These are phyloP conservation scores for Diogma glabrata DNA, from an alignment of 2,888 invertebrate species.

Conservation along the genomic window DNA sequence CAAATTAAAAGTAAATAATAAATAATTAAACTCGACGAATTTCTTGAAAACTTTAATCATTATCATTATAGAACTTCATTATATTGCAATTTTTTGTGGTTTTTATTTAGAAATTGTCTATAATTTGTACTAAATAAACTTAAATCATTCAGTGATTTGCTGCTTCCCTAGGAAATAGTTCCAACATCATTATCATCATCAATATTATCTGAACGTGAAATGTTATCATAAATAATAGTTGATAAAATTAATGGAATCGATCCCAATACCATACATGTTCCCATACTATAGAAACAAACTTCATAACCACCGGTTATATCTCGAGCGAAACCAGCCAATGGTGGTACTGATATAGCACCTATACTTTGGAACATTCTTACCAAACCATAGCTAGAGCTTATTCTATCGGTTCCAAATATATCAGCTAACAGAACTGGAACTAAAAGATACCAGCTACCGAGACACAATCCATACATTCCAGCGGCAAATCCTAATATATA, in stretches of 20 bases:
- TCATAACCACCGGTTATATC: slow-evolving; percentile 61
- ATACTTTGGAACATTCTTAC: slow-evolving; percentile 66
- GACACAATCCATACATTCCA: slow-evolving; percentile 55
- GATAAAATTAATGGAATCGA: slow-evolving; percentile 49
- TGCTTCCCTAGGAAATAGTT: slow-evolving; percentile 9
- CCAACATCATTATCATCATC: slow-evolving; percentile 5
- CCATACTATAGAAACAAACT: slow-evolving; percentile 65
- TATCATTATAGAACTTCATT: too few species aligned
- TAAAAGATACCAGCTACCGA: slow-evolving; percentile 65
- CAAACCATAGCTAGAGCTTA: slow-evolving; percentile 63
- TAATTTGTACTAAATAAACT: slow-evolving; percentile 5
- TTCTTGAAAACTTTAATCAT: too few species aligned
- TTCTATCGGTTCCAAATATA: slow-evolving; percentile 60
- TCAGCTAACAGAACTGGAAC: slow-evolving; percentile 63
- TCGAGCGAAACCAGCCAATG: slow-evolving; percentile 53
- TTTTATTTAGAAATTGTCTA: slow-evolving; percentile 3
- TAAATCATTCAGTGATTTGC: slow-evolving; percentile 9
- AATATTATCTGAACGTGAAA: slow-evolving; percentile 1
- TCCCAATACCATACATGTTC: slow-evolving; percentile 61
- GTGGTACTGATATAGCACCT: slow-evolving; percentile 60
- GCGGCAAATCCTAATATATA: slow-evolving; percentile 53
- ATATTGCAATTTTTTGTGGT: too few species aligned
- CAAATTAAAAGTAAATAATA: too few species aligned
- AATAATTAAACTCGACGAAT: too few species aligned
- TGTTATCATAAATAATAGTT: slow-evolving; percentile 11